These are phyloP conservation scores for Paguma larvata DNA, from an alignment of 2,797 vertebrate species.

Conservation along the genomic window DNA sequence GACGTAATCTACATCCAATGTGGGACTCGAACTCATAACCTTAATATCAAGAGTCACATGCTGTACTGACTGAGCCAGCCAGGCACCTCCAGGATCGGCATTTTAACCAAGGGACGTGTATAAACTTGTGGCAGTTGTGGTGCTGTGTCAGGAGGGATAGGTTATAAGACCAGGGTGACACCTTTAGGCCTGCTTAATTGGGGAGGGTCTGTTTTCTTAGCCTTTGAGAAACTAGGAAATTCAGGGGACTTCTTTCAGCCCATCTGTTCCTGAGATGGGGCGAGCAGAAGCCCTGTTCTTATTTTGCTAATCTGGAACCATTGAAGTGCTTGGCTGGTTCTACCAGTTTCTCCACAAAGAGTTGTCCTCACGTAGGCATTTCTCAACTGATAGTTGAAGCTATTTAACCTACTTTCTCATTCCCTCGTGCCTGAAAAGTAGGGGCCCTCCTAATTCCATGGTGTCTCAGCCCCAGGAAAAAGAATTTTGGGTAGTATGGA, in stretches of 20 bases:
- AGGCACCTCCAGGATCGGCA: neutral
- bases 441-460: neutral
- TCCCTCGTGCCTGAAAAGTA: slow-evolving; percentile 51
- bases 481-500: neutral
- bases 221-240: neutral
- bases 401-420: slow-evolving; percentile 77
- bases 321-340: slow-evolving; percentile 46
- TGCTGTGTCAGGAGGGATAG: neutral
- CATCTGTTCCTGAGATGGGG: slow-evolving; percentile 25
- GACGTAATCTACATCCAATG: neutral
- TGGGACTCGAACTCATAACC: neutral
- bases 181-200: neutral
- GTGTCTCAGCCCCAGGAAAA: neutral
- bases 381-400: slow-evolving; percentile 82
- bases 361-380: slow-evolving; percentile 79
- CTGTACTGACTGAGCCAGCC: neutral
- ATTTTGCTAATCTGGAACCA: slow-evolving; percentile 66
- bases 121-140: neutral
- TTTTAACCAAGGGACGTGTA: neutral
- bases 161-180: neutral
- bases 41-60: neutral
- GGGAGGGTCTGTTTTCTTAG: slow-evolving; percentile 10
- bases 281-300: slow-evolving; percentile 49
- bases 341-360: slow-evolving; percentile 84
- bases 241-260: neutral